These are phyloP conservation scores for Dasyornis broadbenti DNA, from an alignment of 2,113 vertebrate genomes.

Conservation along the genomic window DNA sequence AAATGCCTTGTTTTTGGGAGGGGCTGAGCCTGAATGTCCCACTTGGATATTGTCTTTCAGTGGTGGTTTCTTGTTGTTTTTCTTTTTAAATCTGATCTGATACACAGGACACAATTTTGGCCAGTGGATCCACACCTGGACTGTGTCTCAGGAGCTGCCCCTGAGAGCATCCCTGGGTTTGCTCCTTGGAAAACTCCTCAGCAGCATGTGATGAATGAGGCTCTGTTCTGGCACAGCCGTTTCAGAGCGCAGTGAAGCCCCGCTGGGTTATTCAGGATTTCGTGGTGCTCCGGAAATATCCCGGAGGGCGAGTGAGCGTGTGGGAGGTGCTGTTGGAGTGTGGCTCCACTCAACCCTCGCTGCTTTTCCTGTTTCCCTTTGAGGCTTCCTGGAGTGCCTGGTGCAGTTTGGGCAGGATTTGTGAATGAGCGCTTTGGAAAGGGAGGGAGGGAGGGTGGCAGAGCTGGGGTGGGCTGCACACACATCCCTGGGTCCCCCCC, in stretches of 20 bases:
- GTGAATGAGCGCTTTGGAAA: not conserved
- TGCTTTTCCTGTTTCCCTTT: not conserved
- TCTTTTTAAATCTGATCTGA: not conserved
- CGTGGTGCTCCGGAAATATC: fast-evolving
- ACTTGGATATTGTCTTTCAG: not conserved
- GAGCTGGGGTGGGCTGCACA: not conserved
- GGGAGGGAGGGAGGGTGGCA: not conserved
- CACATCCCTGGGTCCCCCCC: not conserved
- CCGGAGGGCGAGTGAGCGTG: fast-evolving
- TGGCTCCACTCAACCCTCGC: fast-evolving
- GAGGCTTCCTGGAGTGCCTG: not conserved
- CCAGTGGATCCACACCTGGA: not conserved
- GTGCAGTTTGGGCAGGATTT: not conserved
- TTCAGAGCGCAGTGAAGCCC: not conserved
- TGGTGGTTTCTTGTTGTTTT: not conserved
- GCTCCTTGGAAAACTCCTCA: not conserved
- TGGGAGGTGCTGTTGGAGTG: not conserved
- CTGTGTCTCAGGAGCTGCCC: not conserved
- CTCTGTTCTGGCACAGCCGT: not conserved
- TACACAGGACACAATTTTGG: not conserved
- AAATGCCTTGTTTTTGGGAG: fast-evolving
- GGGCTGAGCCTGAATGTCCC: not conserved
- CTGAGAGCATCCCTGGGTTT: not conserved
- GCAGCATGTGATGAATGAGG: not conserved
- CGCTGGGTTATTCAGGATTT: not conserved